phyloP scores from a whole-genome alignment of 2,797 vertebrate species.

The Tapera naevia region DNA sequence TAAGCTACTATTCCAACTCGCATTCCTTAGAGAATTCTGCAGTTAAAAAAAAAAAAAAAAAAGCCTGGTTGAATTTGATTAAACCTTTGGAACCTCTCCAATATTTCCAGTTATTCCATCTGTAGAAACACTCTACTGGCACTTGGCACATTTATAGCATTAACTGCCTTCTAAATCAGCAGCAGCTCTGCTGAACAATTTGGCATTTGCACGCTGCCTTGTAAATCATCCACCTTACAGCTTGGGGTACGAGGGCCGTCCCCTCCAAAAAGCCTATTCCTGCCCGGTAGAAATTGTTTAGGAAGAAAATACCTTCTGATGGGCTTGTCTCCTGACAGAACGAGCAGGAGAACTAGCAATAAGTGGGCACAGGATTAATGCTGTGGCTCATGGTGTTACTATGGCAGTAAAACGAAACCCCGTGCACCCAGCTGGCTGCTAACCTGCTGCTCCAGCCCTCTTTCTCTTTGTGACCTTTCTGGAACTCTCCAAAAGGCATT shows the following conservation, averaged over 20 bases:
- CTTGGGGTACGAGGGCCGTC: background rate
- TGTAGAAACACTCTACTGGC: conserved; percentile 74
- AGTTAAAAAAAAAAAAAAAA: background rate
- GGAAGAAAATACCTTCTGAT: conserved; percentile 6
- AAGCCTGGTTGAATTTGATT: conserved; percentile 71
- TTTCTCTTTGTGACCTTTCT: conserved; percentile 18
- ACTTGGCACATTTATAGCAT: conserved; percentile 71
- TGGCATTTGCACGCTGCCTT: conserved; percentile 70
- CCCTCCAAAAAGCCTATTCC: conserved; percentile 46
- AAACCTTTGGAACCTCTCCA: conserved; percentile 72
- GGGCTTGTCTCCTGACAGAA: background rate
- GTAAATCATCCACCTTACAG: conserved; percentile 68
- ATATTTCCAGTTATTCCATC: conserved; percentile 77
- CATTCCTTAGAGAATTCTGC: conserved; percentile 56
- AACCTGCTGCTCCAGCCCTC: background rate
- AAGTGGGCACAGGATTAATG: background rate
- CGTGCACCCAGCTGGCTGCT: conserved; percentile 30
- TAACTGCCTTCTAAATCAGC: conserved; percentile 74
- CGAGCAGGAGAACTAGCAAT: background rate
- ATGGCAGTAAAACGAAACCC: conserved; percentile 34
- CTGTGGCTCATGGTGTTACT: conserved; percentile 35
- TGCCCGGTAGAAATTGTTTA: background rate
- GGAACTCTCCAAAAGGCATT: background rate
- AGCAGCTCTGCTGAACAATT: conserved; percentile 72
- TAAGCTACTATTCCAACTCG: conserved; percentile 54